Base-by-base conservation (phyloP, 1,140 invertebrate genomes). In the Musca vetustissima region DNA sequence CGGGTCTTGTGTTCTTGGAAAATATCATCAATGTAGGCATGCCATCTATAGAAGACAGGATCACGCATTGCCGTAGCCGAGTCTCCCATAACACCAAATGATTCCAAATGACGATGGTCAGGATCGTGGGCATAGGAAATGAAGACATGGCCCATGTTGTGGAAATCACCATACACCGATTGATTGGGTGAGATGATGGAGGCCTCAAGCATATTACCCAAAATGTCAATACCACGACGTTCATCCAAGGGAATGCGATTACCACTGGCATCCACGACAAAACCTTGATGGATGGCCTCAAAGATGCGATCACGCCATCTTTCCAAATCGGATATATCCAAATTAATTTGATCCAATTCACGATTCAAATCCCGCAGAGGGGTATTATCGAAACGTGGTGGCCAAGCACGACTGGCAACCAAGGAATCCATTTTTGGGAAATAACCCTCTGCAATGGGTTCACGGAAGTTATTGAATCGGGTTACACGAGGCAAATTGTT, bases 11-110 rank as follows among this genome's bases (percentile, higher is more conserved):
- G 89, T 73, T 91, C 86, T 69, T 88, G 85, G 84, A 95, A 94
- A 4, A 95, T 84, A 64, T 93, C 88, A 74, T 95, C 92, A 21
- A 95, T 85, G 73, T 89, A 90, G 4, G 90, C 88, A 73, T 95
- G 93, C 90, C 90, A 94, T 76, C 91, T 88, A 81, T 94, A 95
- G 83, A 95, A 95, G 9, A 92, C 83, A 0, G 93, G 93, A 82
- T 95, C 93, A 14, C 93, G 85, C 91, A 92, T 91, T 4, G 90
- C 88, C 13, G 90, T 92, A 0, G 89, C 86, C 0, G 88, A 84
- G 74, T 91, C 90, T n/a, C 88, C 89, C 86, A 91, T 91, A 0
- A 90, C 85, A 17, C 87, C 84, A 69, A 89, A 89, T 3, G 85
- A 85, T 83, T 90, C 89, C 83, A 90, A 83, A 78, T 90, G 88